Conservation (phyloP, 2,797 vertebrate genomes). For the Tolypeutes matacus region DNA sequence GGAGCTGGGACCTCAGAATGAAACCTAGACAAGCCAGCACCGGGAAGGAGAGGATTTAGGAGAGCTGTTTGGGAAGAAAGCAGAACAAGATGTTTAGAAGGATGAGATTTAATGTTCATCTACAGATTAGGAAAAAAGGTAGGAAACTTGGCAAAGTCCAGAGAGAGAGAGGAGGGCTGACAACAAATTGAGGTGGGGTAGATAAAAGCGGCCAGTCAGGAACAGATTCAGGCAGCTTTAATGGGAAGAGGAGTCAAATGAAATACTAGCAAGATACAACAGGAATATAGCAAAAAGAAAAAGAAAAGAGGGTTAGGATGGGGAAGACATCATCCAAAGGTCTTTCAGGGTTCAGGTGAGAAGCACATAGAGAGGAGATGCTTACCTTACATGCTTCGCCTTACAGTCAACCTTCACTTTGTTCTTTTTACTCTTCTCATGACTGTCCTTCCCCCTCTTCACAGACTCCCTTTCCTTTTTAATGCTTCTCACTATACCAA, state of each 20-base stretch:
- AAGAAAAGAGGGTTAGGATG: neutral
- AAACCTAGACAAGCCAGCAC: neutral
- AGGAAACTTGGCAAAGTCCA: neutral
- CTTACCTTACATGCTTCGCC: neutral
- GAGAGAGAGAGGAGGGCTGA: neutral
- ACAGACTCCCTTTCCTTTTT: neutral
- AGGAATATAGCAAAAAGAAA: neutral
- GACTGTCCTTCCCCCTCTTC: neutral
- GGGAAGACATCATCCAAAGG: neutral
- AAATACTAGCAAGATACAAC: neutral
- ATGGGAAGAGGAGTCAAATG: neutral
- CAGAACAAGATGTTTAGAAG: neutral
- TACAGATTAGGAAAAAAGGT: neutral
- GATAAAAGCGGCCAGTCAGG: neutral
- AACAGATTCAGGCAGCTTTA: neutral
- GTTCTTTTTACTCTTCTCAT: neutral
- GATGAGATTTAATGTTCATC: neutral
- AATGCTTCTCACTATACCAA: conserved; percentile 1
- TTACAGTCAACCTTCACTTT: neutral
- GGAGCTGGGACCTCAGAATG: neutral
- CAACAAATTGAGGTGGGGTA: neutral
- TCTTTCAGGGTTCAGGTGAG: neutral
- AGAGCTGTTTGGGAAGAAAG: neutral
- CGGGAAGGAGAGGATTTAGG: neutral
- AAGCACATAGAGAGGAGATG: neutral